Conservation (phyloP, 2,113 vertebrate genomes). For the Naja naja region DNA sequence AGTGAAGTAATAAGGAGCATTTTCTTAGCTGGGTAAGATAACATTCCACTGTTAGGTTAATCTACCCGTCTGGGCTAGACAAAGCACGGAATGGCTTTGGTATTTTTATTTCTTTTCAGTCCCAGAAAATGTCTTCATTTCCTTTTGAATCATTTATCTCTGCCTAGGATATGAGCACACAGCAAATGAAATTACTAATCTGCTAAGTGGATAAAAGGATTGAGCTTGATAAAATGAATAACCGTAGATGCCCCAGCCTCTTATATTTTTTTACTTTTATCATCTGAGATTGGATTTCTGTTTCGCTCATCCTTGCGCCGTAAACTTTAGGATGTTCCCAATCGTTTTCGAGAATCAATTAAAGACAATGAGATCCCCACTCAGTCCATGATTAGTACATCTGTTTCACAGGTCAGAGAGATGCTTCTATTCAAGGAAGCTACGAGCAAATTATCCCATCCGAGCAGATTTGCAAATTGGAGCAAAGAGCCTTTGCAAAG, state of each 20-base stretch:
- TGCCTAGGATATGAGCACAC: not conserved
- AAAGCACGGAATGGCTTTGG: not conserved
- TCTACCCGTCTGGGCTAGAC: not conserved
- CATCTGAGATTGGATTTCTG: not conserved
- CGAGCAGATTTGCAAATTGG: not conserved
- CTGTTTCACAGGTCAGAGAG: not conserved
- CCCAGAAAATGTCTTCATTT: not conserved
- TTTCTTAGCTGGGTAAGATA: not conserved
- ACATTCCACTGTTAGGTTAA: not conserved
- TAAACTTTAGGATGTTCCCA: not conserved
- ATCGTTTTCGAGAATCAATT: not conserved
- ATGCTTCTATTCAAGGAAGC: not conserved
- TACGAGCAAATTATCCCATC: not conserved
- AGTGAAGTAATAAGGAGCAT: not conserved
- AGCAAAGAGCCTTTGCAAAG: not conserved
- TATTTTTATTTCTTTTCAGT: not conserved
- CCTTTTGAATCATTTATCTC: not conserved
- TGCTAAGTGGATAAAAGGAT: not conserved
- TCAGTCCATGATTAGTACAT: not conserved
- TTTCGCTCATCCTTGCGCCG: not conserved
- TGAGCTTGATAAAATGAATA: not conserved
- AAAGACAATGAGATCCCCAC: not conserved
- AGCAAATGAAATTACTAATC: not conserved
- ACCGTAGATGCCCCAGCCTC: not conserved
- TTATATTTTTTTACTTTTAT: accelerated